These are phyloP conservation scores for Nyctalus aviator DNA, from an alignment of 2,797 vertebrate genomes.

Conservation along the genomic window DNA sequence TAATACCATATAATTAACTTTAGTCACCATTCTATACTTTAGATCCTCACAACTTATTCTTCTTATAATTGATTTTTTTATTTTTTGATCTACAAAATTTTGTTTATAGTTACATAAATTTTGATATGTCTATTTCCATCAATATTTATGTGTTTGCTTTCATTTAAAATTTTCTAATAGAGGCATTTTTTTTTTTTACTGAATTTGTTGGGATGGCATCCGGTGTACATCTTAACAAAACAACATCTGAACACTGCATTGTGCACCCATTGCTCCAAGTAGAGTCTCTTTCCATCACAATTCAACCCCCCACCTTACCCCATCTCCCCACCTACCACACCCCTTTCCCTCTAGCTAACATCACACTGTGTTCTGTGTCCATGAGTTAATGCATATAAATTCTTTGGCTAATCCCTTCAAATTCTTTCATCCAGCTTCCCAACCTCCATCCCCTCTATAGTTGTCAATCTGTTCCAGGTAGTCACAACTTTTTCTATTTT, in stretches of 20 bases:
- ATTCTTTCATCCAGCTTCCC: background rate
- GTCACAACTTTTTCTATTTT: background rate
- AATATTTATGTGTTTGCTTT: background rate
- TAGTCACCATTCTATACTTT: background rate
- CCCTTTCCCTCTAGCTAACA: background rate
- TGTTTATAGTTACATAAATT: background rate
- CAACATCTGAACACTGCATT: background rate
- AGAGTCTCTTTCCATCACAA: background rate
- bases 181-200: background rate
- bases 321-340: background rate
- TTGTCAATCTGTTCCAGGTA: background rate
- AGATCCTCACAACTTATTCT: background rate
- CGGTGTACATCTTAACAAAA: background rate
- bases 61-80: background rate
- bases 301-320: background rate
- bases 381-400: background rate
- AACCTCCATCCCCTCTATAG: background rate
- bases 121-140: background rate
- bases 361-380: background rate
- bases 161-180: background rate
- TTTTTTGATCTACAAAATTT: background rate
- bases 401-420: background rate
- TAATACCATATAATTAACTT: background rate
- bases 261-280: background rate
- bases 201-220: background rate